Conservation (phyloP, 2,797 vertebrate genomes). For the Florisuga fusca region DNA sequence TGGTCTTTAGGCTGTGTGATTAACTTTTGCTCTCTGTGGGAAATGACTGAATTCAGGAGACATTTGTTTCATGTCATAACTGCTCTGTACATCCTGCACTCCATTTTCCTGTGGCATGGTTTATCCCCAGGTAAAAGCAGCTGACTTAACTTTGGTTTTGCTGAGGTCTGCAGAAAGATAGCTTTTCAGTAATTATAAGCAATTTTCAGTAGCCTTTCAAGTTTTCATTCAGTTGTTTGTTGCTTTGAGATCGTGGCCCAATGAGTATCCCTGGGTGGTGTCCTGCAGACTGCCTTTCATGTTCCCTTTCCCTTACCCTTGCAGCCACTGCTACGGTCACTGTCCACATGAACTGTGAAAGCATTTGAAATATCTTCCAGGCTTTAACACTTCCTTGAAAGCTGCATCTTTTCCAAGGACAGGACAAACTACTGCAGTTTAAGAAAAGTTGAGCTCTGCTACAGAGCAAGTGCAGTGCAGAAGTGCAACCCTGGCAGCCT, state of each 20-base stretch:
- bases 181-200: not conserved
- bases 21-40: constrained; percentile 38
- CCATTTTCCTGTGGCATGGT: not conserved
- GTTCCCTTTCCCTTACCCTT: not conserved
- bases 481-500: not conserved
- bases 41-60: constrained; percentile 54
- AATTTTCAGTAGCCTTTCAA: not conserved
- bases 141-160: not conserved
- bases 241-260: not conserved
- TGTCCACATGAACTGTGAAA: not conserved
- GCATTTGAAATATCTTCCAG: not conserved
- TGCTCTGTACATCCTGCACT: not conserved
- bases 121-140: constrained; percentile 2
- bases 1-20: constrained; percentile 32
- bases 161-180: not conserved
- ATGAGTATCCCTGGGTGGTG: not conserved
- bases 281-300: not conserved
- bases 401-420: not conserved
- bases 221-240: not conserved
- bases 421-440: not conserved
- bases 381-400: accelerated
- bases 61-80: constrained; percentile 19
- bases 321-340: not conserved
- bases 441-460: not conserved
- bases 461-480: not conserved